Evolutionary conservation across 2,888 invertebrate species (phyloP).

Genomic region (Geophilus truncorum): DNA sequence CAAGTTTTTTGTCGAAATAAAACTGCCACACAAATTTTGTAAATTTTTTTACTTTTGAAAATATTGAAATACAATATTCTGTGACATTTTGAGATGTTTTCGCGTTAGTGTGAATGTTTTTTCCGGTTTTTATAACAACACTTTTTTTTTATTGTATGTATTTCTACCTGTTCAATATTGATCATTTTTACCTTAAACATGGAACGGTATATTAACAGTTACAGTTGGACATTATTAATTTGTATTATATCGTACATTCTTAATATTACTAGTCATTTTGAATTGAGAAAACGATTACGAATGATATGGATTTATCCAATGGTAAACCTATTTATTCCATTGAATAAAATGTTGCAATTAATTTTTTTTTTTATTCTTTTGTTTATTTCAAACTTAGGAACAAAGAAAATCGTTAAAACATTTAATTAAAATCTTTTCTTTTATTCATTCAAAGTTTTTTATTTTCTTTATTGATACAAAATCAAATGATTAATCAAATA

Average conservation of each 20-base stretch:
- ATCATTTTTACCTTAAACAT: not conserved
- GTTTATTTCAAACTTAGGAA: too few relatives aligned
- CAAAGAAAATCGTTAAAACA: too few relatives aligned
- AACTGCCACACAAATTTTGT: not conserved
- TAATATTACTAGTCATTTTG: not conserved
- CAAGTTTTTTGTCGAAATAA: not conserved
- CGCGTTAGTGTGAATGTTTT: not conserved
- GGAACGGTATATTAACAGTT: not conserved
- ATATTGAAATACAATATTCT: too few relatives aligned
- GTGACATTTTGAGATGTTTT: too few relatives aligned
- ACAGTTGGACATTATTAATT: not conserved
- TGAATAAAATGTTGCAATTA: not conserved
- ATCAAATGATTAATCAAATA: too few relatives aligned
- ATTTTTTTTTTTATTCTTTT: not conserved
- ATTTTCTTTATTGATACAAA: too few relatives aligned
- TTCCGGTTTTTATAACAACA: not conserved
- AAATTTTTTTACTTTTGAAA: too few relatives aligned
- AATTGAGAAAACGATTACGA: not conserved
- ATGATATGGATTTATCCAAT: not conserved
- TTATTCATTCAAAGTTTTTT: too few relatives aligned
- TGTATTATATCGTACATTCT: not conserved
- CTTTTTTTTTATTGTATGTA: not conserved
- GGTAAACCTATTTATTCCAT: not conserved
- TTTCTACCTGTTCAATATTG: not conserved
- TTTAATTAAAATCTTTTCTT: too few relatives aligned